Evolutionary conservation across 2,797 vertebrate genomes (phyloP), one percentile per base, ranked within the genome.

Genomic region (Scarus forsteni): DNA sequence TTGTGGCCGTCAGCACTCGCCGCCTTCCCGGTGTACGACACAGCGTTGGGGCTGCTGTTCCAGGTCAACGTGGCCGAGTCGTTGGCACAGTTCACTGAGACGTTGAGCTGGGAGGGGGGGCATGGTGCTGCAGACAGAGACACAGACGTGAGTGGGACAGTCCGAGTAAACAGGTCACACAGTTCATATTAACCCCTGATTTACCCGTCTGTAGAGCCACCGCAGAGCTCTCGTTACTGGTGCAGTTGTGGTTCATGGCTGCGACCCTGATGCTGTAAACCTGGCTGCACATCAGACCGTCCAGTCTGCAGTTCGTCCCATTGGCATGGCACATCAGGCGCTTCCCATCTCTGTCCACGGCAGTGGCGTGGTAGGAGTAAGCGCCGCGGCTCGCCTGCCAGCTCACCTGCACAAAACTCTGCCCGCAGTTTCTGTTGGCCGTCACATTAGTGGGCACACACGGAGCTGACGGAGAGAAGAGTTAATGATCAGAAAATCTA

Each of bases 351-450:
- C 50, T 14, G 14, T 80, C 66, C 60, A 67, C 1, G 0, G 90
- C 93, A 0, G 73, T 10, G 7, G 74, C 90, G 1, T 43, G 72
- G 79, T 94, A 94, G 12, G 51, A 73, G 1, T 53, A 39, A 40
- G 92, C 92, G 0, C 94, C 94, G 0, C 0, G 79, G 64, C 92
- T 94, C 11, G 73, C 55, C 9, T 59, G 56, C 95, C 95, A 96
- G 0, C 50, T 74, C 49, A 95, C 83, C 0, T 80, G 48, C 10
- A 60, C 83, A 8, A 78, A 84, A 58, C 18, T 90, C 56, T 85
- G 86, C 7, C 70, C 73, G 54, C 95, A 96, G 46, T 39, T 85
- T 60, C 39, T 89, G 7, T 11, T 65, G 11, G 50, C 83, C 16
- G 13, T 43, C 50, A 95, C 67, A 1, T 92, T 75, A 7, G 81